Conservation (phyloP, 1,140 invertebrate genomes). For the Penaeus chinensis region DNA sequence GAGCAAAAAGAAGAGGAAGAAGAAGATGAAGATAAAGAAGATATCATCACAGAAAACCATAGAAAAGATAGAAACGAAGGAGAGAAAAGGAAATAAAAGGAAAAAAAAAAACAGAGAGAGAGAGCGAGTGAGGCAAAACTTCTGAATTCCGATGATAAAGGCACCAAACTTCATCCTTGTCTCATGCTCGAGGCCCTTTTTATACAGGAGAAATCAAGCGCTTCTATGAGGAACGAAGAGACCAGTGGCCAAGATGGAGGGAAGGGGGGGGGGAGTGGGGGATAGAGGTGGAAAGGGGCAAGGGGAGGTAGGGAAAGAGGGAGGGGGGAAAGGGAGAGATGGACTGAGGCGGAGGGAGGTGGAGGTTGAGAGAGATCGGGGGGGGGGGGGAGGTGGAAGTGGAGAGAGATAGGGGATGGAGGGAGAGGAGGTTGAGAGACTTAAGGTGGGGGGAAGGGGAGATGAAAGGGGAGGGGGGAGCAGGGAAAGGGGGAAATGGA, state of each 20-base stretch:
- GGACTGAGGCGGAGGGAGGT: too few relatives aligned
- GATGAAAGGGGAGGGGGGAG: background rate
- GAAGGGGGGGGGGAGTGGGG: background rate
- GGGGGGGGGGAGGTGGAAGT: background rate
- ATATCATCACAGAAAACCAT: too few relatives aligned
- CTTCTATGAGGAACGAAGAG: background rate
- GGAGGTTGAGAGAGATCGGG: background rate
- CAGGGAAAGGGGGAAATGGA: too few relatives aligned
- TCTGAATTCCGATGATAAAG: conserved; percentile 44
- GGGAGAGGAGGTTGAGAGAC: background rate
- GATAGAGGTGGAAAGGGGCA: background rate
- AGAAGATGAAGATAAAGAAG: too few relatives aligned
- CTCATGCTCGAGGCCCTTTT: background rate
- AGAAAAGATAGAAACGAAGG: too few relatives aligned
- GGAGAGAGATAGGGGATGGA: background rate
- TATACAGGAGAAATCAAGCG: too few relatives aligned
- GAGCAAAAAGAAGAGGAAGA: too few relatives aligned
- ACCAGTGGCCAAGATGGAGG: background rate
- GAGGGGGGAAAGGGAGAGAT: too few relatives aligned
- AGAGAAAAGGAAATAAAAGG: too few relatives aligned
- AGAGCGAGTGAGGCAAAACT: background rate
- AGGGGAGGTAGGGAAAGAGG: too few relatives aligned
- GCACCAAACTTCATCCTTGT: conserved; percentile 30
- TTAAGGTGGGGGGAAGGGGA: background rate
- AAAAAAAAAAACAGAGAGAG: too few relatives aligned